A percentile compares a stretch with the other conserved stretches of the same genome.
Conservation (phyloP, 2,113 vertebrate species). For the Lepus europaeus region DNA sequence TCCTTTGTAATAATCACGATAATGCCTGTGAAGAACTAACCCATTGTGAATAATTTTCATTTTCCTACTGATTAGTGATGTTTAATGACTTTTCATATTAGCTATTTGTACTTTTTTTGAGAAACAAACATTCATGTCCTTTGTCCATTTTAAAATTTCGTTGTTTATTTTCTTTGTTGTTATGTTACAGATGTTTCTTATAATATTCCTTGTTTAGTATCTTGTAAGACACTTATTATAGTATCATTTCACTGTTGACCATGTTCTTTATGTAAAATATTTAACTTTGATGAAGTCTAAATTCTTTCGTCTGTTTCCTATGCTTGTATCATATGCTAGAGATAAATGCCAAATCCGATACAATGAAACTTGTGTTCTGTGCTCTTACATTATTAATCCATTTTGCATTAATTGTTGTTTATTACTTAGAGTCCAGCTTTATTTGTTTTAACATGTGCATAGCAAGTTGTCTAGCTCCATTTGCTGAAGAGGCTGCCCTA, state of each 20-base stretch:
- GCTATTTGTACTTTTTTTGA: background rate
- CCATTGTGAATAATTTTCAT: background rate
- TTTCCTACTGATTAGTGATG: background rate
- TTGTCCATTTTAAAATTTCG: background rate
- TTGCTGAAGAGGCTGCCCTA: background rate
- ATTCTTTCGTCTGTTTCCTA: background rate
- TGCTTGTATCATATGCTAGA: background rate
- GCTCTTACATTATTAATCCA: background rate
- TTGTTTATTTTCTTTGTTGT: background rate
- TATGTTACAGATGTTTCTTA: background rate
- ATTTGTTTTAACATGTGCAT: background rate
- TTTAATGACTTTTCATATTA: background rate
- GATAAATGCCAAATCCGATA: background rate
- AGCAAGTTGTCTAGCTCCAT: background rate
- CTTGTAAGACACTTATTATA: background rate
- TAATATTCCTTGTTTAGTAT: background rate
- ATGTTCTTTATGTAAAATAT: background rate
- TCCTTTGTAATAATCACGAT: background rate
- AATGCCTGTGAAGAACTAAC: background rate
- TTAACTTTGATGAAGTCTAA: background rate
- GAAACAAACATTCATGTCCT: background rate
- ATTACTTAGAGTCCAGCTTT: background rate
- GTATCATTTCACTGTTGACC: background rate
- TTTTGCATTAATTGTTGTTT: background rate
- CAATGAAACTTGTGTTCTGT: background rate